Base-by-base conservation (phyloP, 2,888 invertebrate species). In the Drosophila paracracens region DNA sequence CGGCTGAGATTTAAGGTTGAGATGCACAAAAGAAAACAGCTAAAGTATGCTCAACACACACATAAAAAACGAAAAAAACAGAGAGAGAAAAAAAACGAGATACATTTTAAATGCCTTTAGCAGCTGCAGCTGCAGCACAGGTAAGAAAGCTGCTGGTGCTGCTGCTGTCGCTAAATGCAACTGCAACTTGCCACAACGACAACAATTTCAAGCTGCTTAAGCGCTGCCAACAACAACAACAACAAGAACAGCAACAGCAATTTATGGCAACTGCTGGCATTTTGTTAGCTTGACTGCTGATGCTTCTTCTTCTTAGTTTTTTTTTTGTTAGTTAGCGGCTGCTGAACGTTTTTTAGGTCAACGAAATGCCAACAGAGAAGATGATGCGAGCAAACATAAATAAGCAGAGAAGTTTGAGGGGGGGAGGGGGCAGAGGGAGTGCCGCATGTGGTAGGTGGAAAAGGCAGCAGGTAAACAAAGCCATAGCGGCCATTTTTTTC, bases 321-420 rank as follows among this genome's bases (percentile, higher is more conserved):
- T 56, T 60, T 73, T 73, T 65, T 67, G 70, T 82, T 71, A 56
- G 63, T 83, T 82, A 74, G 85, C 79, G 75, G 75, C 79, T 81
- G 79, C 86, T 89, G 72, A 89, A 82, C 89, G 79, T 83, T 87
- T 90, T 87, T 87, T 87, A 90, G 86, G 86, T 87, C 86, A 87
- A 90, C 86, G 82, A 87, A 90, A 89, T 89, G 82, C 88, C 89
- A 90, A 81, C 78, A 77, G 68, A 80, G 76, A 80, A 66, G 76
- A 70, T 75, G 83, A 89, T 87, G 88, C 90, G 80, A 76, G 76
- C 85, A 84, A 89, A 88, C 86, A 90, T 85, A 84, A 79, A 89
- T 74, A 84, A 74, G 69, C 52, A 57, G 27, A 6, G 52, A 50
- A 63, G 57, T 13, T 53, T 33, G 16, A 38, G n/a, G 29, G n/a